A percentile compares a stretch with the other conserved stretches of the same genome.
phyloP scores from a whole-genome alignment of 2,113 vertebrate species.

The Hyaena hyaena region DNA sequence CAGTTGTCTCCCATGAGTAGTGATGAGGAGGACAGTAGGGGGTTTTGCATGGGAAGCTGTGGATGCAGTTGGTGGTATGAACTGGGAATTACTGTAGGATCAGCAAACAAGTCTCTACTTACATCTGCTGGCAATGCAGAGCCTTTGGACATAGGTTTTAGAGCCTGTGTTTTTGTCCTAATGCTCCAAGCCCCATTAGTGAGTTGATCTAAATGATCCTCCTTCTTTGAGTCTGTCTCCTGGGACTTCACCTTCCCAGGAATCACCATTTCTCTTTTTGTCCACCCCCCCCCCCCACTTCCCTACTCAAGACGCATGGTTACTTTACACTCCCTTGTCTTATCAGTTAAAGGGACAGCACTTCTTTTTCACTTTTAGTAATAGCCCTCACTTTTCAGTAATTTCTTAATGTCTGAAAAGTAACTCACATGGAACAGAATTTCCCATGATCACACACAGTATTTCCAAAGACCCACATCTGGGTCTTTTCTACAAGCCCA shows the following conservation, averaged over 20 bases:
- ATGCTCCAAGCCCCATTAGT: neutral
- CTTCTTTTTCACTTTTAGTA: neutral
- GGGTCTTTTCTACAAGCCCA: neutral
- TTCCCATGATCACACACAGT: neutral
- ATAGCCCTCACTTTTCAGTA: neutral
- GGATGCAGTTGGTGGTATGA: neutral
- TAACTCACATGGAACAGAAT: neutral
- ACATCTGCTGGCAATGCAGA: neutral
- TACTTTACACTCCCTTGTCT: neutral
- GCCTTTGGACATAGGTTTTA: neutral
- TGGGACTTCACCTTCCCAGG: neutral
- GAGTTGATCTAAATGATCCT: neutral
- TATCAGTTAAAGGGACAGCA: neutral
- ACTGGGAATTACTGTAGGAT: neutral
- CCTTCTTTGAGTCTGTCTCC: neutral
- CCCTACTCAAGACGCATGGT: neutral
- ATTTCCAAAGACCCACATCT: neutral
- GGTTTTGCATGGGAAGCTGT: neutral
- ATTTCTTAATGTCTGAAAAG: neutral
- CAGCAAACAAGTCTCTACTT: neutral
- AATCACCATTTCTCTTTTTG: neutral
- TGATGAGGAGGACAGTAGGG: neutral
- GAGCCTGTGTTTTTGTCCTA: neutral
- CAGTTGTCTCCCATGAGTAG: neutral
- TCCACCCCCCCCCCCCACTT: neutral